These are phyloP conservation scores for Chrysoperla carnea DNA, from an alignment of 1,140 invertebrate species.

Conservation along the genomic window DNA sequence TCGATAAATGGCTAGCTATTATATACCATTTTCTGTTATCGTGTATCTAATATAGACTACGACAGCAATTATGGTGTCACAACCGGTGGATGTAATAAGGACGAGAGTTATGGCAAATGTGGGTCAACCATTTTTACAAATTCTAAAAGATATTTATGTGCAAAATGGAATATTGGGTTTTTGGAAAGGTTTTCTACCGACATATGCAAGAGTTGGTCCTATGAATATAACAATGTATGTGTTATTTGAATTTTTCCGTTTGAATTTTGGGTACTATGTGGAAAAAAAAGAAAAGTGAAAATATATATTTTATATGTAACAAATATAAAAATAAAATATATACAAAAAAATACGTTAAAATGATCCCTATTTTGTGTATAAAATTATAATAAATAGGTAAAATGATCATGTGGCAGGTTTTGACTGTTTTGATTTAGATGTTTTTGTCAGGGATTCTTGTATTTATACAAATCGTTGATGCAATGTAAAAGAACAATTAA, in stretches of 20 bases:
- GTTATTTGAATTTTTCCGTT: conserved; percentile 85
- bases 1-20: no score
- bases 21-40: no score
- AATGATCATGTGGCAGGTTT: no score
- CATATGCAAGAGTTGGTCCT: conserved; percentile 90
- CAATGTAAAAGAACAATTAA: no score
- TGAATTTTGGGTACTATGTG: conserved; percentile 51
- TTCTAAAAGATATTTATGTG: conserved; percentile 54
- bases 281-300: conserved; percentile 14
- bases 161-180: conserved; percentile 90
- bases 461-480: no score
- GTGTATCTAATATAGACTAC: conserved; percentile 44
- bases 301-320: no score
- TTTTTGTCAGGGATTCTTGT: no score
- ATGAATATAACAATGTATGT: conserved; percentile 96
- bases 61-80: conserved; percentile 87
- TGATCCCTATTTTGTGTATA: no score
- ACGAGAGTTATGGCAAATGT: conserved; percentile 91
- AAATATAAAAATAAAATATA: no score
- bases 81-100: conserved; percentile 94
- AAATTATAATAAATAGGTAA: no score
- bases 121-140: conserved; percentile 58
- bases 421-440: no score
- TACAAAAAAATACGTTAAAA: no score
- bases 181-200: conserved; percentile 95